These are phyloP conservation scores for Pantherophis vulpinus DNA, from an alignment of 2,797 vertebrate genomes.

Conservation along the genomic window DNA sequence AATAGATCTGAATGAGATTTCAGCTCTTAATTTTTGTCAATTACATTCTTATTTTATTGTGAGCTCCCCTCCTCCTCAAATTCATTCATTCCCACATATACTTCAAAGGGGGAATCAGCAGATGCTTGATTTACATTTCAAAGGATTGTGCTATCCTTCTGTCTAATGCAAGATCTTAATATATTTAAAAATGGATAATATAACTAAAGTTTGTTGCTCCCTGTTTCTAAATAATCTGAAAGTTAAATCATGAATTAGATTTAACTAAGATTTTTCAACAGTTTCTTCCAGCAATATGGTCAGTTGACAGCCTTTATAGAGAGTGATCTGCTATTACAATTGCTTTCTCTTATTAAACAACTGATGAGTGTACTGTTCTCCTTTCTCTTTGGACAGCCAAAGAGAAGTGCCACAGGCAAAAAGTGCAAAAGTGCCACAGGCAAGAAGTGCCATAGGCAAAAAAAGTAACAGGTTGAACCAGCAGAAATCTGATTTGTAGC, in stretches of 20 bases:
- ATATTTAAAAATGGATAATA: slow-evolving; percentile 8
- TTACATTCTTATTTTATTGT: not conserved
- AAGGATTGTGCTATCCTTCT: not conserved
- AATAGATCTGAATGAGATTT: slow-evolving; percentile 38
- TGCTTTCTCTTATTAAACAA: slow-evolving; percentile 25
- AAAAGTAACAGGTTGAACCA: slow-evolving; percentile 10
- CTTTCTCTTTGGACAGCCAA: not conserved
- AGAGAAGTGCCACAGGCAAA: not conserved
- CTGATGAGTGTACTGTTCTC: slow-evolving; percentile 32
- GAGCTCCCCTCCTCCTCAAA: not conserved
- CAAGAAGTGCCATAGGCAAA: slow-evolving; percentile 9
- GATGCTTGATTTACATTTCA: slow-evolving; percentile 22
- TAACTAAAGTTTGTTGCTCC: not conserved
- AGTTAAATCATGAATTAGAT: not conserved
- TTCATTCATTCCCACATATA: not conserved
- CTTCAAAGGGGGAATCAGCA: not conserved
- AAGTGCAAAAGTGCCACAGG: not conserved
- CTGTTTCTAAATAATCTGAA: not conserved
- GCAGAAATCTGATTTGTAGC: not conserved
- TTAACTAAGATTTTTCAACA: not conserved
- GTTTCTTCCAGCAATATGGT: slow-evolving; percentile 5
- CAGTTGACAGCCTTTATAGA: not conserved
- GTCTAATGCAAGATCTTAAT: not conserved
- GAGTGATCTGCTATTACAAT: not conserved
- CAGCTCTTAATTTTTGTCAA: slow-evolving; percentile 31